These are phyloP conservation scores for Eremophila alpestris DNA, from an alignment of 2,797 vertebrate genomes.

Conservation along the genomic window DNA sequence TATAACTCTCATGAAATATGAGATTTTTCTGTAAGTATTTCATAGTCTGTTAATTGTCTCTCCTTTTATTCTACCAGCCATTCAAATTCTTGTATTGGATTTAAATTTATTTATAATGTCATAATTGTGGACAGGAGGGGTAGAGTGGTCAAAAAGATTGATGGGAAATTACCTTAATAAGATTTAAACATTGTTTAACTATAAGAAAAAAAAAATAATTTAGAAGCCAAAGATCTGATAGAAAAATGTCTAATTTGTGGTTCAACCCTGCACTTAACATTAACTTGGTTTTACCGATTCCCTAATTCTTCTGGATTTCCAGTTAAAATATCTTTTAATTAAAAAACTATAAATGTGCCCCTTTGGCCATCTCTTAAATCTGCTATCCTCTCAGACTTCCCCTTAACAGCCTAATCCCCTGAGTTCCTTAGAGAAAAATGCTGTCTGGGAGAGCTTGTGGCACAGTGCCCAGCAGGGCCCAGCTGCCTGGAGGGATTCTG, in stretches of 20 bases:
- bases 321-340: constrained; percentile 57
- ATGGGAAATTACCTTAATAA: constrained; percentile 7
- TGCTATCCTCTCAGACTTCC: constrained; percentile 34
- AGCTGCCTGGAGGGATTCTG: background rate
- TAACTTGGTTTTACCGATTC: constrained; percentile 33
- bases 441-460: background rate
- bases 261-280: constrained; percentile 36
- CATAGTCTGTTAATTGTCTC: background rate
- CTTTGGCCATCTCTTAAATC: constrained; percentile 48
- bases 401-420: constrained; percentile 25
- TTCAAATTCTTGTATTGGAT: background rate
- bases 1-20: background rate
- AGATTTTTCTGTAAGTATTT: background rate
- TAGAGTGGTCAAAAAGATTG: background rate
- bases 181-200: background rate
- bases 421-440: background rate
- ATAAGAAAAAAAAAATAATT: background rate
- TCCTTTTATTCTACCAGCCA: background rate
- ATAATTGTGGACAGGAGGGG: background rate
- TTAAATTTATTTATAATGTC: background rate
- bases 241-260: constrained; percentile 9
- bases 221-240: background rate
- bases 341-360: constrained; percentile 36
- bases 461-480: accelerated
- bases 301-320: constrained; percentile 20